phyloP scores from a whole-genome alignment of 2,113 vertebrate species.

The Isurus oxyrinchus region DNA sequence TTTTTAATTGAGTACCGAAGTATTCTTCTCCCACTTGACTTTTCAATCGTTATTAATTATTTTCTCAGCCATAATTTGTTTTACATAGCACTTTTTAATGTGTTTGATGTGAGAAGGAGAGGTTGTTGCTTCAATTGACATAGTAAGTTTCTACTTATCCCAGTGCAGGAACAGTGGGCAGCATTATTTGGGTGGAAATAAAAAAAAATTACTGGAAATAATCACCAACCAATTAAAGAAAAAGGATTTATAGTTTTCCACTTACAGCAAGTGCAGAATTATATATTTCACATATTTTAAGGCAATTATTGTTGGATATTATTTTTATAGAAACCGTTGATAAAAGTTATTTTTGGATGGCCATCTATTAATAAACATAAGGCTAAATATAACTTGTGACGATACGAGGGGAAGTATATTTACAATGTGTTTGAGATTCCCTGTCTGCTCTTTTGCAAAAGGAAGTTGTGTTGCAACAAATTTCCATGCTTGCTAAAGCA shows the following conservation, averaged over 20 bases:
- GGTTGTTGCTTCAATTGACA: neutral
- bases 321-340: neutral
- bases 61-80: neutral
- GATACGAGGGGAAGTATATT: neutral
- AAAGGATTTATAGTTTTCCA: neutral
- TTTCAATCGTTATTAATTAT: neutral
- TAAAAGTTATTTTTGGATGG: neutral
- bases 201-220: neutral
- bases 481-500: neutral
- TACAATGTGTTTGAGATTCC: neutral
- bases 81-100: neutral
- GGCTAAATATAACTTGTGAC: neutral
- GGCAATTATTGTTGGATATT: neutral
- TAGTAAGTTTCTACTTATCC: neutral
- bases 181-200: neutral
- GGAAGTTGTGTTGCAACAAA: neutral
- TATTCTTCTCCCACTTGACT: neutral
- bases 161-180: neutral
- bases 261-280: neutral
- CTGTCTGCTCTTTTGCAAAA: neutral
- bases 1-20: neutral
- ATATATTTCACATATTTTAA: neutral
- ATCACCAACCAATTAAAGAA: neutral
- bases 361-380: neutral
- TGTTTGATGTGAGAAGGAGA: neutral